Conservation (phyloP, 2,113 vertebrate genomes). For the Apistogramma diplotaenia region DNA sequence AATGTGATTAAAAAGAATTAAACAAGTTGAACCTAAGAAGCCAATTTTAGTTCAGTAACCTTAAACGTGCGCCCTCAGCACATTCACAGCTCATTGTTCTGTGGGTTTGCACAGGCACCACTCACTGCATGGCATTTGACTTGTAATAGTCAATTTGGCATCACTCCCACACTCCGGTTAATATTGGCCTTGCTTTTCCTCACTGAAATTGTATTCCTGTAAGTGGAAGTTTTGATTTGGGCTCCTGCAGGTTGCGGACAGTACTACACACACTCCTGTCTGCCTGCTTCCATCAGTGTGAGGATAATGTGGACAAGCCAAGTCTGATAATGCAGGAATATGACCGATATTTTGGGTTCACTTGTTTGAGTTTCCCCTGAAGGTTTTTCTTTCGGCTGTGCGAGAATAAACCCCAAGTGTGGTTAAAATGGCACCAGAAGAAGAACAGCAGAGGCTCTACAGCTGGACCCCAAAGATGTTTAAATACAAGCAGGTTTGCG, state of each 20-base stretch:
- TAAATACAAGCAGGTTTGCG: not conserved
- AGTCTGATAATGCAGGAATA: not conserved
- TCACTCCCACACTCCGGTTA: not conserved
- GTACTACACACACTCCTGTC: not conserved
- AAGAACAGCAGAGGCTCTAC: not conserved
- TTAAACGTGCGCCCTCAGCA: not conserved
- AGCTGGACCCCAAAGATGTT: not conserved
- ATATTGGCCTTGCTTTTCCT: not conserved
- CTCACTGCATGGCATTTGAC: not conserved
- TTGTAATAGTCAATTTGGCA: not conserved
- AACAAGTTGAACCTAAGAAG: not conserved
- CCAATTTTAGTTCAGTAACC: not conserved
- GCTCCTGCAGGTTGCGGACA: not conserved
- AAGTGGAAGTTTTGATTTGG: not conserved
- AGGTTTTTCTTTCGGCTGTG: not conserved
- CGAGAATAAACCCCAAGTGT: not conserved
- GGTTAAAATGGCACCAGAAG: not conserved
- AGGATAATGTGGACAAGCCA: not conserved
- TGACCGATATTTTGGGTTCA: not conserved
- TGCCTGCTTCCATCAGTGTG: not conserved
- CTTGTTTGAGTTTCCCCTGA: not conserved
- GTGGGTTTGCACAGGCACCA: not conserved
- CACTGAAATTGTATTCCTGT: not conserved
- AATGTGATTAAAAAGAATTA: not conserved
- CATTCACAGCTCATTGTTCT: not conserved